A percentile compares a stretch with the other conserved stretches of the same genome.
phyloP scores from a whole-genome alignment of 2,113 vertebrate species.

The Phyllopteryx taeniolatus region DNA sequence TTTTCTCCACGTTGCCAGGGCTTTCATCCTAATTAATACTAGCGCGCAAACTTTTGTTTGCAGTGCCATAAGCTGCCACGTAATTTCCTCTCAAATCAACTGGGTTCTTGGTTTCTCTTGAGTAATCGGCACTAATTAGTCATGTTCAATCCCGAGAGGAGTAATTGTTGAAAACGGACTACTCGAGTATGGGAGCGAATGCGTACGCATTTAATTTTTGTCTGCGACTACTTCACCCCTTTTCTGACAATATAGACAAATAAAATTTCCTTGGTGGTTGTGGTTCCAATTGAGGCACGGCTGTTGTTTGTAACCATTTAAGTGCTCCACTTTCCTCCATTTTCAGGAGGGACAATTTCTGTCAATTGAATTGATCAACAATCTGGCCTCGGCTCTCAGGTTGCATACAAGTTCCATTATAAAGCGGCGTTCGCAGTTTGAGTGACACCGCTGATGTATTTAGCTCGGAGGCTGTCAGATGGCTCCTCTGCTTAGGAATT shows the following conservation, averaged over 20 bases:
- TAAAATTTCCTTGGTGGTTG: not conserved
- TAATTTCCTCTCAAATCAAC: no score
- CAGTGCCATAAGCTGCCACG: no score
- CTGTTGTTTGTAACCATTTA: slow-evolving; percentile 3
- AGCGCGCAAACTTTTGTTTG: no score
- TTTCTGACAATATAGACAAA: not conserved
- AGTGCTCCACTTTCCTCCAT: slow-evolving; percentile 34
- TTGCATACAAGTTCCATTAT: slow-evolving; percentile 1
- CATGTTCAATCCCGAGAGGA: no score
- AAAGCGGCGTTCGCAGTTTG: not conserved
- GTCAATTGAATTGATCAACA: slow-evolving; percentile 36
- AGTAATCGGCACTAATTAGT: no score
- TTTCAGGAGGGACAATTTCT: not conserved
- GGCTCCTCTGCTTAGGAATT: slow-evolving; percentile 29
- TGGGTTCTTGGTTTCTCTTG: no score
- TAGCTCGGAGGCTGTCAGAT: slow-evolving; percentile 50
- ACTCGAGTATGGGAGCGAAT: not conserved
- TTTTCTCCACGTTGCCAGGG: not conserved
- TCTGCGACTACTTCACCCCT: not conserved
- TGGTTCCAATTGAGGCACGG: not conserved
- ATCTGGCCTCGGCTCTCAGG: slow-evolving; percentile 12
- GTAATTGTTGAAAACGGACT: no score
- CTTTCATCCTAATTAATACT: not conserved
- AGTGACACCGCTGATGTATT: slow-evolving; percentile 45
- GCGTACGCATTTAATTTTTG: not conserved